These are phyloP conservation scores for Gymnoscopelus microlampas DNA, from an alignment of 2,797 vertebrate species.

Conservation along the genomic window DNA sequence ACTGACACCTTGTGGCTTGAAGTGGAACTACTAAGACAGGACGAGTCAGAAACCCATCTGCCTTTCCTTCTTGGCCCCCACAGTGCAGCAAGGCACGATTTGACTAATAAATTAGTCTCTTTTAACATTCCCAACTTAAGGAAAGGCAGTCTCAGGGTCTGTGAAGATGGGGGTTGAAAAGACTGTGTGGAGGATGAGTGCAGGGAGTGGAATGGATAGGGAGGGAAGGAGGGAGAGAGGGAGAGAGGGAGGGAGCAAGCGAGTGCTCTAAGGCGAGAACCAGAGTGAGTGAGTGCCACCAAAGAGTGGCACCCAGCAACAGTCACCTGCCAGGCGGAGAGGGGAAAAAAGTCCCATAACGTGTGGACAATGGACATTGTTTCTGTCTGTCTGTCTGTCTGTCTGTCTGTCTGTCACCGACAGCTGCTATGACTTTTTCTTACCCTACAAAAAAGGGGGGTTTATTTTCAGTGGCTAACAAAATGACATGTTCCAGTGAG, in stretches of 20 bases:
- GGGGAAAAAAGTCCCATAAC: constrained; percentile 12
- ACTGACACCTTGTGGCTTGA: constrained; percentile 71
- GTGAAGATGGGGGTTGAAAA: constrained; percentile 61
- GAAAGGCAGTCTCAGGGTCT: constrained; percentile 60
- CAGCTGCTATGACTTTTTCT: constrained; percentile 10
- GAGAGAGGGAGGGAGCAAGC: constrained; percentile 13
- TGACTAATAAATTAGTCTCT: constrained; percentile 74
- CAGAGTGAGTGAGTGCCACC: constrained; percentile 20
- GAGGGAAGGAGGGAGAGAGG: constrained; percentile 1
- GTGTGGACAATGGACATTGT: neutral
- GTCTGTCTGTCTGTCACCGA: neutral
- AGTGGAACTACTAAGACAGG: constrained; percentile 19
- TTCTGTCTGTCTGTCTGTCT: too few species aligned
- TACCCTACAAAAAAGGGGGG: constrained; percentile 15
- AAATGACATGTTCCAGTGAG: constrained; percentile 59
- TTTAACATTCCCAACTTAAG: constrained; percentile 71
- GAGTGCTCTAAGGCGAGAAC: constrained; percentile 51
- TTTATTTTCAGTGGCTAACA: constrained; percentile 53
- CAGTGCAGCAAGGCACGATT: constrained; percentile 51
- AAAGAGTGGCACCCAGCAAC: constrained; percentile 33
- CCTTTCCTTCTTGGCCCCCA: constrained; percentile 36
- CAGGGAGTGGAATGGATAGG: constrained; percentile 19
- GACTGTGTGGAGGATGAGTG: constrained; percentile 27
- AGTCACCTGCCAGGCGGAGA: constrained; percentile 22
- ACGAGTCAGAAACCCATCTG: constrained; percentile 62